phyloP scores from a whole-genome alignment of 2,888 invertebrate genomes.

The Acleris laterana region DNA sequence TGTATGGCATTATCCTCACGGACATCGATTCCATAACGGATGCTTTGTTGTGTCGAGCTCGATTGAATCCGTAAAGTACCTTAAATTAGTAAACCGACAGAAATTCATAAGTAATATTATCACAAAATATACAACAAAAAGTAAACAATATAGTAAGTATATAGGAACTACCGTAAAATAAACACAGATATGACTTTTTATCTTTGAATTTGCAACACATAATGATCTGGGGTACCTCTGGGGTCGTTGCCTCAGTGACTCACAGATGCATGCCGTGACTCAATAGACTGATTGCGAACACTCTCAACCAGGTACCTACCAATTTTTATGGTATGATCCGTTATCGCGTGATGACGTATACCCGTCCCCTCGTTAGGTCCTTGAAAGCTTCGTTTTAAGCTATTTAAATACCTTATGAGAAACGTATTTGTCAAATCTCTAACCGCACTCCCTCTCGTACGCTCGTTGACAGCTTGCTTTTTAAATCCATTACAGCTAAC shows the following conservation, averaged over 20 bases:
- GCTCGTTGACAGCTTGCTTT: background rate
- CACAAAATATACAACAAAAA: too few relatives aligned
- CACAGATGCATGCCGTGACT: slow-evolving; percentile 59
- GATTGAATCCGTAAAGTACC: background rate
- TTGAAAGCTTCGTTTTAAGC: slow-evolving; percentile 4
- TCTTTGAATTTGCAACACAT: slow-evolving; percentile 46
- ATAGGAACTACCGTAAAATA: background rate
- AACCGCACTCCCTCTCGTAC: background rate
- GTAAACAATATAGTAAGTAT: background rate
- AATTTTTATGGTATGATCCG: slow-evolving; percentile 40
- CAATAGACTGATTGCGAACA: slow-evolving; percentile 52
- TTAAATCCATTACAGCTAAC: slow-evolving; percentile 5
- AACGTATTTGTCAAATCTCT: too few relatives aligned
- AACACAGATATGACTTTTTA: slow-evolving; percentile 36
- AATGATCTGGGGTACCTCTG: slow-evolving; percentile 46
- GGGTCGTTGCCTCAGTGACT: slow-evolving; percentile 69
- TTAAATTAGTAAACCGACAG: too few relatives aligned
- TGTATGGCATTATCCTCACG: slow-evolving; percentile 53
- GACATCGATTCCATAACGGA: slow-evolving; percentile 44
- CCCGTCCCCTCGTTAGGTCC: slow-evolving; percentile 11
- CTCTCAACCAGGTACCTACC: slow-evolving; percentile 46
- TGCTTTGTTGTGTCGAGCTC: slow-evolving; percentile 39
- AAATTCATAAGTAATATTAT: too few relatives aligned
- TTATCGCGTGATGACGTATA: slow-evolving; percentile 19
- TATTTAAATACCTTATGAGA: background rate